Base-by-base conservation (phyloP, 2,113 vertebrate species). In the Myxocyprinus asiaticus region DNA sequence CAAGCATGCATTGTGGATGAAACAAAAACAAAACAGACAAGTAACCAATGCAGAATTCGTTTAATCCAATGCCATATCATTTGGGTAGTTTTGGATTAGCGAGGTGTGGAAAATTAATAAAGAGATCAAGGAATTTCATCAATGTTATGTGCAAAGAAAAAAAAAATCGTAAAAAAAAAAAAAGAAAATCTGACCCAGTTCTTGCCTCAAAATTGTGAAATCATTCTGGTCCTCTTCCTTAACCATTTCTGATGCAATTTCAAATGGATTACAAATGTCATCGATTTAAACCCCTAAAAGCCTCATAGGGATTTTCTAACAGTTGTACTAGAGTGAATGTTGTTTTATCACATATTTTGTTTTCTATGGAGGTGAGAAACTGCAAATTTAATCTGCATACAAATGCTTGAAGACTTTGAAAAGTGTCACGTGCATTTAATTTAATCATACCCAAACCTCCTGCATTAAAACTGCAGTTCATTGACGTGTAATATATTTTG, bases 61-160 rank as follows among this genome's bases (percentile, higher is more conserved):
- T 90, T 89, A 90, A 93, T 91, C 93, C 92, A 91, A 93, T 89
- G 92, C 93, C 92, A 89, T 91, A 91, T 93, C 91, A 86, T 58
- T 90, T 90, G 93, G 91, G 88, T 94, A 91, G 94, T 93, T 94
- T 94, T 95, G 92, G 94, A 94, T 93, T 91, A 93, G 92, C 85
- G 79, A 94, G 94, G 94, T 94, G 93, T 94, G 93, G 94, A 88
- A 87, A 91, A 80, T 82, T 79, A 33, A 33, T 62, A 68, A 72
- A 43, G 61, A 82, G 84, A 80, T 81, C 71, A 68, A 76, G 71
- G 66, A 81, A 82, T 89, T 82, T 81, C 90, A 89, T 92, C 89
- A 33, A 33, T 33, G 22, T 33, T 94, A 93, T 86, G 89, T 33
- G 22, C 22, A 33, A 15, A n/a, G 55, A 7, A 67, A 64, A 62